These are phyloP conservation scores for Podargus strigoides DNA, from an alignment of 2,797 vertebrate genomes.

Conservation along the genomic window DNA sequence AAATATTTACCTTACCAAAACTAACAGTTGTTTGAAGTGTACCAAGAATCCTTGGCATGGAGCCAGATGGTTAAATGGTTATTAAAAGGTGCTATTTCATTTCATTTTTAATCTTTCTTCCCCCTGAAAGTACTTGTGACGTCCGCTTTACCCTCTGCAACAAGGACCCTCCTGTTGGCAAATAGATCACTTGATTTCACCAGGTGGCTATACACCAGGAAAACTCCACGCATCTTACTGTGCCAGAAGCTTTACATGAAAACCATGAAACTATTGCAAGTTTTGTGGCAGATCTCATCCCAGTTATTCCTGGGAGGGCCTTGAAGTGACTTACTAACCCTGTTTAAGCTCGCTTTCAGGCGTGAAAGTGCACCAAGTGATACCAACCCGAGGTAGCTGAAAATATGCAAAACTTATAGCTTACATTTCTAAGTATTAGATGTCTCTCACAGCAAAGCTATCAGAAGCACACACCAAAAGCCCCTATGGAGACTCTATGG, in stretches of 20 bases:
- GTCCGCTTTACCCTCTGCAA: not conserved
- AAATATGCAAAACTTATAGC: not conserved
- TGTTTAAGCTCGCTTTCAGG: not conserved
- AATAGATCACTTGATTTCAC: not conserved
- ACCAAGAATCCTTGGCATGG: not conserved
- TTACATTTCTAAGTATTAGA: not conserved
- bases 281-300: not conserved
- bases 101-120: too few species aligned
- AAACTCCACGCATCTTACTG: not conserved
- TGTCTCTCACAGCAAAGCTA: not conserved
- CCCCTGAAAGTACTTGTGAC: not conserved
- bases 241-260: not conserved
- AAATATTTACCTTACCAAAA: not conserved
- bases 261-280: not conserved
- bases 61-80: not conserved
- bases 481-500: not conserved
- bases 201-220: not conserved
- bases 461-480: not conserved
- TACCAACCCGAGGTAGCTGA: not conserved
- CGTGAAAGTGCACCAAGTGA: accelerated
- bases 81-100: not conserved
- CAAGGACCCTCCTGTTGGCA: not conserved
- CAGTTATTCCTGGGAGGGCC: not conserved
- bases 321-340: not conserved
- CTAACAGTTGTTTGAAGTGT: not conserved